Evolutionary conservation across 2,797 vertebrate species (phyloP).

Genomic region (Clarias laeviceps): DNA sequence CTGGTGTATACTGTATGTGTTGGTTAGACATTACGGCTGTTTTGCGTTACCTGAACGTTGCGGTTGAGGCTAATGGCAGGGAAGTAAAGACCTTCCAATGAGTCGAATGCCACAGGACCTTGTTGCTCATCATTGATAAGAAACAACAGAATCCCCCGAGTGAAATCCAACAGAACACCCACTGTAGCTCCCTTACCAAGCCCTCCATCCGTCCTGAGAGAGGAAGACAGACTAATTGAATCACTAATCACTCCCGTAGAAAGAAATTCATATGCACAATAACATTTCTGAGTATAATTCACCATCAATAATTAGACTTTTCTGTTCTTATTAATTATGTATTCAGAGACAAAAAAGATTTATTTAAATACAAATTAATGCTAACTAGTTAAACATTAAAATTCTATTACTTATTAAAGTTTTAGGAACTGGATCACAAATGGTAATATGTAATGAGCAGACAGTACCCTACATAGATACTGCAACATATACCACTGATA

Average conservation of each 20-base stretch:
- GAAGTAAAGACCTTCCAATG: slow-evolving; percentile 90
- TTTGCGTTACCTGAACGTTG: slow-evolving; percentile 89
- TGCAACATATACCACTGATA: background rate
- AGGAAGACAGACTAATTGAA: background rate
- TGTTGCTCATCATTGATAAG: slow-evolving; percentile 98
- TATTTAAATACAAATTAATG: background rate
- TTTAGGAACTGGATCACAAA: slow-evolving; percentile 1
- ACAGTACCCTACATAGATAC: background rate
- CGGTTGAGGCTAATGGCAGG: slow-evolving; percentile 97
- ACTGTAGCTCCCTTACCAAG: slow-evolving; percentile 91
- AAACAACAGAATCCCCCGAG: slow-evolving; percentile 88
- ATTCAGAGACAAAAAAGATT: background rate
- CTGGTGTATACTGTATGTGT: background rate
- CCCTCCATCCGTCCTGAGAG: slow-evolving; percentile 89
- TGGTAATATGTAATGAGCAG: background rate
- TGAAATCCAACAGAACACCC: slow-evolving; percentile 91
- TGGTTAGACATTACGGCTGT: background rate
- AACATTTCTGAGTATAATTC: background rate
- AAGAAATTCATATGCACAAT: background rate
- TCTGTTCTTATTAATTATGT: background rate
- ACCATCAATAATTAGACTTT: background rate
- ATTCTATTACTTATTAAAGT: background rate
- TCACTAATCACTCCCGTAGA: background rate
- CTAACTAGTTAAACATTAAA: background rate
- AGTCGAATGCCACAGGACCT: slow-evolving; percentile 93